These are phyloP conservation scores for Lathronympha strigana DNA, from an alignment of 2,888 invertebrate species.

Conservation along the genomic window DNA sequence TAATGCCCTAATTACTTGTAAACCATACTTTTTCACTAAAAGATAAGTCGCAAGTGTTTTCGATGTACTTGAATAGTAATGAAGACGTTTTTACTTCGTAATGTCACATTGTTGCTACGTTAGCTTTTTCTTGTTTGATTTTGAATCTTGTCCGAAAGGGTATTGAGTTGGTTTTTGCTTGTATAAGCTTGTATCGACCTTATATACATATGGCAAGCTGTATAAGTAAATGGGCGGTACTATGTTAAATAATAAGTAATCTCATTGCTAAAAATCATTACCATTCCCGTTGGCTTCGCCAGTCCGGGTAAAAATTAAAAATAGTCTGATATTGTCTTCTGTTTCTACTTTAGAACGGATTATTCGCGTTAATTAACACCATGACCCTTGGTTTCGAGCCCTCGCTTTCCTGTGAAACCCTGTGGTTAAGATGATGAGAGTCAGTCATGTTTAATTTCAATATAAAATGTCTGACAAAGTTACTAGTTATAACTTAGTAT, in stretches of 20 bases:
- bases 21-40: conserved; percentile 28
- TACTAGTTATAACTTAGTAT: too few relatives aligned
- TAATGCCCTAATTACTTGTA: conserved; percentile 37
- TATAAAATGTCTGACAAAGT: too few relatives aligned
- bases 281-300: too few relatives aligned
- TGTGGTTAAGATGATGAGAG: too few relatives aligned
- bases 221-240: not conserved
- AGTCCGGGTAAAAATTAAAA: too few relatives aligned
- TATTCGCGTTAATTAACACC: too few relatives aligned
- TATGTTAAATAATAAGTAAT: not conserved
- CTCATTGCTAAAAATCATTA: not conserved
- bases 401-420: too few relatives aligned
- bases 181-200: not conserved
- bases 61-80: conserved; percentile 39
- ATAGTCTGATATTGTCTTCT: too few relatives aligned
- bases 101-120: conserved; percentile 8
- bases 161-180: not conserved
- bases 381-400: too few relatives aligned
- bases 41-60: conserved; percentile 28
- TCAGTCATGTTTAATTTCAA: too few relatives aligned
- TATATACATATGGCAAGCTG: not conserved
- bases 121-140: not conserved
- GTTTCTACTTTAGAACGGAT: too few relatives aligned
- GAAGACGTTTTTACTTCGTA: conserved; percentile 27
- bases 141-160: conserved; percentile 12